These are phyloP conservation scores for Cacatua alba DNA, from an alignment of 2,113 vertebrate genomes.

Conservation along the genomic window DNA sequence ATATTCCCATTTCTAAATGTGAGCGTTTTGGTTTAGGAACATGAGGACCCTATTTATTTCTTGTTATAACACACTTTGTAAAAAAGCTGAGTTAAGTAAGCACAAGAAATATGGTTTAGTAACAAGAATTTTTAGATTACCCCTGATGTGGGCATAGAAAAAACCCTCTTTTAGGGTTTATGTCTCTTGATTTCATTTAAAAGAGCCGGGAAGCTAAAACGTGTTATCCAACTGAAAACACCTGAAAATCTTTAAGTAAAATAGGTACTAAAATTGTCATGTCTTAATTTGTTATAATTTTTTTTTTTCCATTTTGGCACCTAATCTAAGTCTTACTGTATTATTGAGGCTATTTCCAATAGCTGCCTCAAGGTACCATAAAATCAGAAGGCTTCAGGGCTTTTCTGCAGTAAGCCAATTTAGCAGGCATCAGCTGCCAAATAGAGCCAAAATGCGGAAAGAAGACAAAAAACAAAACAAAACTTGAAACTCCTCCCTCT, in stretches of 20 bases:
- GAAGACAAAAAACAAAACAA: slow-evolving; percentile 2
- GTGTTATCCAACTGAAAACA: background rate
- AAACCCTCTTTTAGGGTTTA: accelerated
- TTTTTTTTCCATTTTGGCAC: background rate
- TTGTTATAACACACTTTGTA: background rate
- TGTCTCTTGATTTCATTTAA: background rate
- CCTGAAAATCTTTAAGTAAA: background rate
- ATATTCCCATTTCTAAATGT: background rate
- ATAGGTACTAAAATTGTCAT: background rate
- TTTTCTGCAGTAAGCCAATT: background rate
- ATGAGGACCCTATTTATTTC: background rate
- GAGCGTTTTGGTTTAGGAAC: background rate
- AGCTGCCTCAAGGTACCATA: background rate
- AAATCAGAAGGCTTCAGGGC: background rate
- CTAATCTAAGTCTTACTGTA: background rate
- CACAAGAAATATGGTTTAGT: background rate
- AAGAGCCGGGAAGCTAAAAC: background rate
- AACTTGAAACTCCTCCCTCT: background rate
- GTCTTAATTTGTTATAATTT: background rate
- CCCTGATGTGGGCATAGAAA: background rate
- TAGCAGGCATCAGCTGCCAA: background rate
- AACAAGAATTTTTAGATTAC: background rate
- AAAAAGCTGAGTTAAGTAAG: background rate
- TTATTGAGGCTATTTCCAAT: background rate
- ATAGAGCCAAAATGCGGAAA: background rate